These are phyloP conservation scores for Larimichthys polyactis DNA, from an alignment of 2,113 vertebrate genomes.

Conservation along the genomic window DNA sequence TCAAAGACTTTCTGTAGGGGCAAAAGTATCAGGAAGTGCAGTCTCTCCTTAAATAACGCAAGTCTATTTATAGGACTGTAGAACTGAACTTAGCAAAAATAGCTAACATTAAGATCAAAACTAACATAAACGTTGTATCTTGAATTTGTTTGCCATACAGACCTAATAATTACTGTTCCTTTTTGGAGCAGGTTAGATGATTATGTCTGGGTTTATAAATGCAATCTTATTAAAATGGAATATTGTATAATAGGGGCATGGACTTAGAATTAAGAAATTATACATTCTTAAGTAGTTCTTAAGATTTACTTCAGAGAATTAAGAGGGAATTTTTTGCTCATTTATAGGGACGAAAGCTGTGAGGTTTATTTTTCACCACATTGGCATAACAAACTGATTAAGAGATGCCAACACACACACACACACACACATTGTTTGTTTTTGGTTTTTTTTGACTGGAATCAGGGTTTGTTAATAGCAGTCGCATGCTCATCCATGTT, in stretches of 20 bases:
- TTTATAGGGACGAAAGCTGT: conserved; percentile 56
- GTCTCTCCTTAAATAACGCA: conserved; percentile 35
- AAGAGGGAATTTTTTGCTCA: conserved; percentile 69
- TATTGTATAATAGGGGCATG: conserved; percentile 67
- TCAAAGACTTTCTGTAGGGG: conserved; percentile 39
- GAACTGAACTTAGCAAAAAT: conserved; percentile 12
- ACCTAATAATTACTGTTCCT: conserved; percentile 49
- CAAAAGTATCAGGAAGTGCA: conserved; percentile 29
- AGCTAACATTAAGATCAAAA: conserved; percentile 53
- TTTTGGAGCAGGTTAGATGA: conserved; percentile 49
- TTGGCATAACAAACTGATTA: conserved; percentile 51
- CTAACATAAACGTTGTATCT: conserved; percentile 43
- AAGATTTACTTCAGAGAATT: conserved; percentile 64
- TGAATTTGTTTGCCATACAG: conserved; percentile 48
- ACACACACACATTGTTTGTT: not conserved
- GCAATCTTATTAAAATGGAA: conserved; percentile 69
- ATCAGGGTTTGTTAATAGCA: conserved; percentile 72
- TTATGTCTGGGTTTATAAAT: conserved; percentile 61
- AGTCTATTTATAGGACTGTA: conserved; percentile 51
- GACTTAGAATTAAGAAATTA: conserved; percentile 59
- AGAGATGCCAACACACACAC: conserved; percentile 47
- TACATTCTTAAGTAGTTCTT: conserved; percentile 53
- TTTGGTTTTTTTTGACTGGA: conserved; percentile 61
- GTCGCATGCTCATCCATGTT: conserved; percentile 55
- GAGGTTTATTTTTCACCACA: conserved; percentile 52